Percentiles rank a stretch among this genome's conserved stretches.
phyloP scores from a whole-genome alignment of 2,888 invertebrate species.

The Pogonocherus hispidulus region DNA sequence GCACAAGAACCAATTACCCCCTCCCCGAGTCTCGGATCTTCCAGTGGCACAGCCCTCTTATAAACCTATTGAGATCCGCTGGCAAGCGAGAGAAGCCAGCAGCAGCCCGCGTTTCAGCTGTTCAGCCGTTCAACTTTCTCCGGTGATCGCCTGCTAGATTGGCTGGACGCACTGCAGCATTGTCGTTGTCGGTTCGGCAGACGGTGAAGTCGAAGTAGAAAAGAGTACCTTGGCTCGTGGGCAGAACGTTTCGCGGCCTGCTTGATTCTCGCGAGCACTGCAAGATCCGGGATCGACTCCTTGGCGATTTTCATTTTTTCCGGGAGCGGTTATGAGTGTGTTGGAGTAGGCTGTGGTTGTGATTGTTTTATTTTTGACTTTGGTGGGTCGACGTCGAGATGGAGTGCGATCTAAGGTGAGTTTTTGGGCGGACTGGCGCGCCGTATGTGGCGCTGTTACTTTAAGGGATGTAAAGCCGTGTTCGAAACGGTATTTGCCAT shows the following conservation, averaged over 20 bases:
- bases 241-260: constrained; percentile 1
- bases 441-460: no score
- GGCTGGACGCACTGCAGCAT: neutral
- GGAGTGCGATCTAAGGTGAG: constrained; percentile 19
- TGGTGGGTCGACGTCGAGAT: neutral
- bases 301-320: neutral
- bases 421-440: no score
- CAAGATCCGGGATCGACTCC: constrained; percentile 17
- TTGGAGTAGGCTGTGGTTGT: constrained; percentile 11
- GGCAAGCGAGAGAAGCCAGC: constrained; percentile 43
- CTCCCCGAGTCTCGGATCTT: neutral
- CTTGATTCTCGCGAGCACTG: neutral
- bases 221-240: constrained; percentile 27
- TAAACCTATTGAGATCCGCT: constrained; percentile 45
- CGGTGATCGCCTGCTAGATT: constrained; percentile 45
- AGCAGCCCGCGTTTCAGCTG: neutral
- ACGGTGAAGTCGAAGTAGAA: neutral
- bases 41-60: constrained; percentile 8
- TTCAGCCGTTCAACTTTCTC: constrained; percentile 49
- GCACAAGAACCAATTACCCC: constrained; percentile 10
- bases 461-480: no score
- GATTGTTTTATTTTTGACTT: neutral
- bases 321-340: constrained; percentile 4
- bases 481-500: no score
- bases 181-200: neutral